Evolutionary conservation across 2,888 invertebrate genomes (phyloP), one percentile per base, ranked within the genome.

Genomic region (Taphrorychus bicolor): DNA sequence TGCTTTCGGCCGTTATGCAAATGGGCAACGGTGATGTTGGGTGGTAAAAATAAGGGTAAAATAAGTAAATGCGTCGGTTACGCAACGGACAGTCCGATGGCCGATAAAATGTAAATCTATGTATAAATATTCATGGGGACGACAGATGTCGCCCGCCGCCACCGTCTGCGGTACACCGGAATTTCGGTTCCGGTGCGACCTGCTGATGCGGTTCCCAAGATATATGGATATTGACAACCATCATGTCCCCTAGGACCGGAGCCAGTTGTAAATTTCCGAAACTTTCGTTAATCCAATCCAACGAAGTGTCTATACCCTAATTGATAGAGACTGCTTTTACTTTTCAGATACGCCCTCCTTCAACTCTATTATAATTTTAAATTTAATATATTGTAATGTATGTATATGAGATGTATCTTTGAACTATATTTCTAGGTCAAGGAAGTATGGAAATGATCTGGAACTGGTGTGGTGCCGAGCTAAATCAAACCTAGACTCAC

Each of bases 71-170:
- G 32, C 45, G 51, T 21, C 61, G 63, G 68, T 68, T 68, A 68
- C 68, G 63, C 68, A 68, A 68, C 63, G 68, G 63, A 68, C 63
- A 61, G 53, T 23, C 53, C 54, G 67, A 67, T 67, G 62, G 53
- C 59, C 77, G 79, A 79, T 79, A 79, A 79, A 77, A 79, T 79
- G 79, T 75, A 78, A 79, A 79, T 79, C 76, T 75, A 72, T 67
- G 70, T 78, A 79, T 79, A 78, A 79, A 79, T 79, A 79, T 79
- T 78, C 79, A 79, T 79, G 76, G 69, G 23, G 71, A 75, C 77
- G 77, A 77, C 79, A 79, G 79, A 79, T 79, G 79, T 76, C 78
- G 76, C 77, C 74, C 73, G 51, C 51, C 22, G 51, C 51, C 22
- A 75, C 68, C 59, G 68, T 61, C 67, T 67, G 67, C 54, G 76